phyloP scores from a whole-genome alignment of 1,140 invertebrate genomes.

The Triops cancriformis region DNA sequence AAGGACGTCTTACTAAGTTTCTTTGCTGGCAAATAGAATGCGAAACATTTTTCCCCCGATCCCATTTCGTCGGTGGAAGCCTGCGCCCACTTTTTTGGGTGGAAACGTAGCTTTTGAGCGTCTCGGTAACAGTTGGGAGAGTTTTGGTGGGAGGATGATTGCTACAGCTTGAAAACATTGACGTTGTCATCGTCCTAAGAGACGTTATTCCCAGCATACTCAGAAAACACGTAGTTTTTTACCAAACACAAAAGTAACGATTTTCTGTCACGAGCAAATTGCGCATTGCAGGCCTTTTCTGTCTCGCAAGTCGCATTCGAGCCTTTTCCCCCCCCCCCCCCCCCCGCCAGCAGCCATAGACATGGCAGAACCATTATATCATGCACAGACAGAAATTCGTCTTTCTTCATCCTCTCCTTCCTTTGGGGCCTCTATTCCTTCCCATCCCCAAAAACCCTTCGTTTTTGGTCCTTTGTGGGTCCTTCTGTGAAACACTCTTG shows the following conservation, averaged over 20 bases:
- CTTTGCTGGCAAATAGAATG: not conserved
- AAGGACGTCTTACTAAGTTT: not conserved
- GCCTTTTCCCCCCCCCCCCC: not conserved
- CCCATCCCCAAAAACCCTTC: not conserved
- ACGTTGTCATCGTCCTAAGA: slow-evolving; percentile 5
- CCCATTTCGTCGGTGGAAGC: no score
- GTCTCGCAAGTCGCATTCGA: slow-evolving; percentile 9
- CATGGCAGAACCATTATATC: slow-evolving; percentile 10
- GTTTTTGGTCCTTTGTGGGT: not conserved
- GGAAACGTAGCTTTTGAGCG: not conserved
- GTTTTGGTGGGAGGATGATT: not conserved
- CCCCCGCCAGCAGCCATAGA: not conserved
- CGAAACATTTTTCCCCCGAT: no score
- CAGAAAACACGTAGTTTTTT: not conserved
- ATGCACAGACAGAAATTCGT: slow-evolving; percentile 6
- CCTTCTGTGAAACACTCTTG: not conserved
- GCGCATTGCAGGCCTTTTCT: slow-evolving; percentile 8
- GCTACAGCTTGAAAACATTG: not conserved
- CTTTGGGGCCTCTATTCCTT: not conserved
- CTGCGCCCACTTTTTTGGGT: not conserved
- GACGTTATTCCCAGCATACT: not conserved
- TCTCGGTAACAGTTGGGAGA: not conserved
- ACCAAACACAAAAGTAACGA: not conserved
- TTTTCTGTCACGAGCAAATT: slow-evolving; percentile 14
- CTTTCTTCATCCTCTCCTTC: not conserved